Base-by-base conservation (phyloP, 1,140 invertebrate genomes). In the Cydia pomonella region DNA sequence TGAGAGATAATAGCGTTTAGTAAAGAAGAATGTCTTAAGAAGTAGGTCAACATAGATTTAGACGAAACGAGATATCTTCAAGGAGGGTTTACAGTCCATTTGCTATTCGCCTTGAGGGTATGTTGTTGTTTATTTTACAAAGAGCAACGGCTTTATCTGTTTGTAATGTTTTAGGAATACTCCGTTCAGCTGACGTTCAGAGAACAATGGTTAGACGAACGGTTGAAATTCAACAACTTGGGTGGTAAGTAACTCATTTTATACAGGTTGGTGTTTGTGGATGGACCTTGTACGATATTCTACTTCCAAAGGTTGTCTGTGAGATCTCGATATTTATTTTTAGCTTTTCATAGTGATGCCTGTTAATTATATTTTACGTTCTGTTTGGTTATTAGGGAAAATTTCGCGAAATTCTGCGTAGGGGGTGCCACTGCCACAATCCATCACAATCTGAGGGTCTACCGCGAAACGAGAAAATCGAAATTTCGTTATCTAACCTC, bases 171-270 rank as follows among this genome's bases (percentile, higher is more conserved):
- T 81, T 94, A 98, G 97, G 97, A 98, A 95, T 98, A 98, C 94
- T 98, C 97, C 84, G 97, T 98, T 80, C 98, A 99, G 93, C 94
- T 99, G 90, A 99, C 98, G 81, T 99, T 99, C 94, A 95, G 98
- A 92, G 98, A 99, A 93, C 97, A 99, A 94, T 99, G 98, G 98
- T 94, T 97, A 88, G 98, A 99, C 93, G 97, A 98, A 86, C 94
- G 98, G 85, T 95, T 99, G 63, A 96, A 96, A 86, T 99, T 98
- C 93, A 96, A 98, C 87, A 97, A 98, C 93, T 97, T 97, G 82
- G 95, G 95, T 91, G 97, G 96, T 96, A 84, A 94, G 93, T 59
- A 53, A 53, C n/a, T 23, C 9, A 23, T 23, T 47, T 47, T 5
- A 1, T 16, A 13, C 3, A 16, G 44, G 2, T 47, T 47, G 16